Evolutionary conservation across 2,888 invertebrate genomes (phyloP), one percentile per base, ranked within the genome.

Genomic region (Ormyrus rosae): DNA sequence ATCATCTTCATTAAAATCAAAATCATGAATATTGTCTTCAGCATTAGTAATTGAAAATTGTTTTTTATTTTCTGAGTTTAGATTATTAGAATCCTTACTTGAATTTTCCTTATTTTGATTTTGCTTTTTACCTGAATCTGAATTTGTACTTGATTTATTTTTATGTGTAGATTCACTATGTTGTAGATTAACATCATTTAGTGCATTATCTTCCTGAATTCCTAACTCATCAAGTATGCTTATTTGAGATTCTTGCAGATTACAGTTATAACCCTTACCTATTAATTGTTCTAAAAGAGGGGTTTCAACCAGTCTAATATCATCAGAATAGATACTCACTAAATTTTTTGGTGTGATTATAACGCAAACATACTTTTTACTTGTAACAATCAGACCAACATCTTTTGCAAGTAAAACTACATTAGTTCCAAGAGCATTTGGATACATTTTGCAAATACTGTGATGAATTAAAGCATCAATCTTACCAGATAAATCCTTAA

Each of bases 401-500:
- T 91, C 85, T 6, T 85, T 87, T 13, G 90, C 80, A 11, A 91
- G 81, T 34, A 91, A 73, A 2, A 90, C 90, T 61, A 85, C 83
- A 10, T 87, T 87, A 45, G 86, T 86, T 45, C 89, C 89, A 10
- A 91, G 82, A 63, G 87, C 82, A 63, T 87, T 87, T 9, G 89
- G 89, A 84, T 90, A 88, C 11, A 87, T 86, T 10, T 88, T 86
- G 82, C 90, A 89, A 53, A 92, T 90, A 61, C 91, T 91, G 13
- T 89, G 88, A 76, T 92, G 92, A 71, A 92, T 83, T 19, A 90
- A 91, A 11, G 91, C 92, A 78, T 89, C 88, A 80, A 92, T 91
- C 74, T 89, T 89, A 34, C 89, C 92, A 81, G 88, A 86, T 81
- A 89, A 84, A 84, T 91, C 91, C 75, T 89, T 89, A 0, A 91